phyloP scores from a whole-genome alignment of 2,888 invertebrate genomes.

The Xestia sexstrigata region DNA sequence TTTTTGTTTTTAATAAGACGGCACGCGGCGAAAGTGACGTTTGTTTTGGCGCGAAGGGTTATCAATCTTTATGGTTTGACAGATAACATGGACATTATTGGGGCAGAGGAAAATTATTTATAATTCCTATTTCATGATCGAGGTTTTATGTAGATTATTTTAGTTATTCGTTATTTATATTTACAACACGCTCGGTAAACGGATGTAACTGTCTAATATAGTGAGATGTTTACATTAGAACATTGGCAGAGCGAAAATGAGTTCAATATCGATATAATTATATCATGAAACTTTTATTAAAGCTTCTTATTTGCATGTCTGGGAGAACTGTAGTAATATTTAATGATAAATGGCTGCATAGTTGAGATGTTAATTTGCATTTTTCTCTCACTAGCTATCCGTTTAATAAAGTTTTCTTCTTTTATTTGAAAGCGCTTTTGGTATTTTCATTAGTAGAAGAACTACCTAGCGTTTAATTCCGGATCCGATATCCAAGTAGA shows the following conservation, averaged over 20 bases:
- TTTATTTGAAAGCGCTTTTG: background rate
- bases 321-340: constrained; percentile 1
- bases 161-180: constrained; percentile 44
- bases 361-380: constrained; percentile 30
- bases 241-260: constrained; percentile 39
- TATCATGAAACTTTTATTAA: constrained; percentile 32
- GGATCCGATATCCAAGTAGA: background rate
- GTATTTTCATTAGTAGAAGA: background rate
- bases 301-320: constrained; percentile 16
- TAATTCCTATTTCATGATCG: constrained; percentile 41
- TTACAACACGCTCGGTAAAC: constrained; percentile 36
- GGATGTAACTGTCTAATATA: constrained; percentile 48
- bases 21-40: constrained; percentile 57
- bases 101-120: constrained; percentile 35
- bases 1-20: constrained; percentile 62
- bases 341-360: constrained; percentile 29
- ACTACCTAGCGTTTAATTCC: too few species aligned
- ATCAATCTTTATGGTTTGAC: constrained; percentile 60
- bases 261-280: constrained; percentile 41
- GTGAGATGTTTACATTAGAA: constrained; percentile 43
- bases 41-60: constrained; percentile 65
- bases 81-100: constrained; percentile 47
- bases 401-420: constrained; percentile 11
- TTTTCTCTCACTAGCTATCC: constrained; percentile 9
- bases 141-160: constrained; percentile 30